phyloP scores from a whole-genome alignment of 53 echinoderm and acorn worm genomes.

The Hippasteria phrygiana region DNA sequence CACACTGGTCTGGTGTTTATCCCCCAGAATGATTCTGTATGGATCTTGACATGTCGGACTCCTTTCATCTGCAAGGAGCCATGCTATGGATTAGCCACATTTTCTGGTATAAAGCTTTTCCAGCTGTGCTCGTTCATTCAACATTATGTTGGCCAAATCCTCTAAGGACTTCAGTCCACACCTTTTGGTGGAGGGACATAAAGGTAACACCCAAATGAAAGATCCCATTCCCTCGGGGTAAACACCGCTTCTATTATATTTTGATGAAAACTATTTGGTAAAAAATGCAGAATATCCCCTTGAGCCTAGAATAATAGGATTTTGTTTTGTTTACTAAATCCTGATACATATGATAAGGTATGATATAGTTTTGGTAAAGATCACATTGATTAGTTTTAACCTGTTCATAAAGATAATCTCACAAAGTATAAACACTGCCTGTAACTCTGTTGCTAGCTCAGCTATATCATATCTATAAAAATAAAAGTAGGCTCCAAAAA shows the following conservation, averaged over 20 bases:
- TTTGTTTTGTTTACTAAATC: no score
- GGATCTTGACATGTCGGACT: background rate
- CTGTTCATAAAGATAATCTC: no score
- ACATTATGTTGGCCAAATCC: conserved; percentile 16
- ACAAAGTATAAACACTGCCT: no score
- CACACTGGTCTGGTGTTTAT: conserved; percentile 26
- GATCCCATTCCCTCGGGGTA: conserved; percentile 5
- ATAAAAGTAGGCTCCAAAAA: no score
- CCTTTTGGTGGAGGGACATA: conserved; percentile 20
- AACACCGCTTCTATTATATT: background rate
- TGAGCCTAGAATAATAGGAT: no score
- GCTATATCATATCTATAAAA: no score
- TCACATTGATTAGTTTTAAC: no score
- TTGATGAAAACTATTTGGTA: no score
- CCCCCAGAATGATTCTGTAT: background rate
- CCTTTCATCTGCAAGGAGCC: background rate
- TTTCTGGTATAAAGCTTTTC: background rate
- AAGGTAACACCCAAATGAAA: background rate
- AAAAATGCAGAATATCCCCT: no score
- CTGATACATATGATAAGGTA: no score
- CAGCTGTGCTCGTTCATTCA: conserved; percentile 47
- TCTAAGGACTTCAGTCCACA: background rate
- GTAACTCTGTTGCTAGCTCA: no score
- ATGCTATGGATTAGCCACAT: conserved; percentile 33
- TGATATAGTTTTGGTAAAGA: no score